A percentile compares a stretch with the other conserved stretches of the same genome.
Conservation (phyloP, 2,113 vertebrate species). For the Cyanoderma ruficeps region DNA sequence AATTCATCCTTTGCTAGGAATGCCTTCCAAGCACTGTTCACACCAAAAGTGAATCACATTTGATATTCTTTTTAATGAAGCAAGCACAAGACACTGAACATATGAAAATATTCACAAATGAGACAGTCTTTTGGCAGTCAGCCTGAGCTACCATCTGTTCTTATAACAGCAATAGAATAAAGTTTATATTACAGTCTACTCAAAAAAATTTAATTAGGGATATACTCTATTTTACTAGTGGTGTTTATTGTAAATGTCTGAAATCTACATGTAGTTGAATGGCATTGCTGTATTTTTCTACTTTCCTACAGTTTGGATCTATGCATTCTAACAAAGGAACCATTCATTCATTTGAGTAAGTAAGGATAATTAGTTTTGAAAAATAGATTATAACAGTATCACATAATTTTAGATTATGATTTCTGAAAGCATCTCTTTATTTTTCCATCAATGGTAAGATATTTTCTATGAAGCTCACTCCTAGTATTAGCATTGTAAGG, state of each 20-base stretch:
- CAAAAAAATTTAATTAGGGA: background rate
- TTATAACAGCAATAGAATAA: background rate
- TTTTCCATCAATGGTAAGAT: background rate
- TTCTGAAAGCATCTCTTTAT: background rate
- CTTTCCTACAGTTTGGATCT: background rate
- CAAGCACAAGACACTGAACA: background rate
- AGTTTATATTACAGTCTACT: background rate
- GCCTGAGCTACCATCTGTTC: background rate
- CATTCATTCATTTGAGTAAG: background rate
- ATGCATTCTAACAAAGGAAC: background rate
- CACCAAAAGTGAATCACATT: background rate
- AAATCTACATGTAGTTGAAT: background rate
- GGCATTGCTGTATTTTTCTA: background rate
- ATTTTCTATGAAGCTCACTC: background rate
- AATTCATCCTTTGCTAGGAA: background rate
- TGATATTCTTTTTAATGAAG: background rate
- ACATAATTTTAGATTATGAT: background rate
- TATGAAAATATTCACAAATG: background rate
- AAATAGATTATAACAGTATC: background rate
- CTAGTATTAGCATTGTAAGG: background rate
- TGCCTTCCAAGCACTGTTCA: background rate
- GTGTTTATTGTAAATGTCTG: background rate
- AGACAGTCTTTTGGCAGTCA: background rate
- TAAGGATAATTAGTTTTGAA: background rate
- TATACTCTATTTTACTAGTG: background rate